These are phyloP conservation scores for Drosophila mauritiana DNA, from an alignment of 1,140 invertebrate genomes.

Conservation along the genomic window DNA sequence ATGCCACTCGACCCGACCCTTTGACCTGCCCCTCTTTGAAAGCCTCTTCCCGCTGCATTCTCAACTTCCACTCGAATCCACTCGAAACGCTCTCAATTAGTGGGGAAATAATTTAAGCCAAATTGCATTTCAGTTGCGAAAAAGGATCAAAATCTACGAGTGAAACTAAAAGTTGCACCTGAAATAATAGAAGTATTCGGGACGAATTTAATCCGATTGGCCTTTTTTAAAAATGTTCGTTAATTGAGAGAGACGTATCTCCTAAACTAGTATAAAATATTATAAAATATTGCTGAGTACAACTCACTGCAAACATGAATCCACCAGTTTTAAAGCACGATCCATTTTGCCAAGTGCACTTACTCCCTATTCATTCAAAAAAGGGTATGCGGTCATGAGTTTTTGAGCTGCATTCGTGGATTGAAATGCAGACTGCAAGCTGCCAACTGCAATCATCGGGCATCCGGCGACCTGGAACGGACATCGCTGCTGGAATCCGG, in stretches of 20 bases:
- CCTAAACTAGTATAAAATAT: too few species aligned
- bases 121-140: constrained; percentile 18
- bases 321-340: too few species aligned
- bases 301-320: too few species aligned
- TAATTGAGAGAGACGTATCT: too few species aligned
- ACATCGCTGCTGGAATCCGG: constrained; percentile 23
- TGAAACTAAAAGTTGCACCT: not conserved
- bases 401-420: constrained; percentile 19
- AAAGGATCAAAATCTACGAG: not conserved
- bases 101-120: constrained; percentile 33
- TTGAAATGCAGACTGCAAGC: constrained; percentile 27
- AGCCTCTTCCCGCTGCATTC: not conserved
- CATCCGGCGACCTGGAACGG: constrained; percentile 35
- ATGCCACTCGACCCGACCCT: constrained; percentile 36
- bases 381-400: constrained; percentile 7
- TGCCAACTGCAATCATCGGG: constrained; percentile 32
- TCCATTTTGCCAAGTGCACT: too few species aligned
- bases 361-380: not conserved
- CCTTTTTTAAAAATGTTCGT: not conserved
- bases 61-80: constrained; percentile 28
- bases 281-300: too few species aligned
- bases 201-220: not conserved
- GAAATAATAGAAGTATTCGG: not conserved
- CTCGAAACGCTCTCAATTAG: constrained; percentile 39
- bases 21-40: constrained; percentile 1